A percentile compares a stretch with the other conserved stretches of the same genome.
These are phyloP conservation scores for Lysiphlebus fabarum DNA, from an alignment of 1,140 invertebrate genomes.

Conservation along the genomic window DNA sequence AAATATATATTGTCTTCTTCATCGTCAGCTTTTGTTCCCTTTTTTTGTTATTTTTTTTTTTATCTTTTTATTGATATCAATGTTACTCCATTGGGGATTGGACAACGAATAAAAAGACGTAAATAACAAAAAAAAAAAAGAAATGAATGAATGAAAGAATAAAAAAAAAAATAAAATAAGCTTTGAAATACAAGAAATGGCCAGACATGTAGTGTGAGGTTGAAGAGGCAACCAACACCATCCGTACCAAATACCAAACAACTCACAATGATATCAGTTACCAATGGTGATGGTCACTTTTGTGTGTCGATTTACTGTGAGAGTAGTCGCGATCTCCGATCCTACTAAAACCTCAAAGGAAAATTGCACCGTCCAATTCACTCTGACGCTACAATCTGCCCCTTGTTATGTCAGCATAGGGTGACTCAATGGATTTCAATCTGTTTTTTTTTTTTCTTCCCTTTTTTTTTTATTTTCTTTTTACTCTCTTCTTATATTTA, in stretches of 20 bases:
- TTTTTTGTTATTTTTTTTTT: conserved; percentile 15
- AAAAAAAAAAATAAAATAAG: too few species aligned
- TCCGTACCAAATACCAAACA: too few species aligned
- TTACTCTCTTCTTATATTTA: not conserved
- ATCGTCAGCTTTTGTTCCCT: not conserved
- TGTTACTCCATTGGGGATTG: too few species aligned
- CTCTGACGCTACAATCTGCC: conserved; percentile 9
- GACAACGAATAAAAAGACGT: too few species aligned
- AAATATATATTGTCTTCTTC: conserved; percentile 1
- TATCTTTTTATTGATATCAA: not conserved
- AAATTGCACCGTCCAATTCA: conserved; percentile 28
- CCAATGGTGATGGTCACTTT: conserved; percentile 43
- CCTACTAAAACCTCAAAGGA: conserved; percentile 27
- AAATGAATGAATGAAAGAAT: too few species aligned
- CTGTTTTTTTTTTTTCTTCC: conserved; percentile 5
- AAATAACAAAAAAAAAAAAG: too few species aligned
- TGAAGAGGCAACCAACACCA: not conserved
- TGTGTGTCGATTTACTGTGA: conserved; percentile 34
- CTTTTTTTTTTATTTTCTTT: conserved; percentile 15
- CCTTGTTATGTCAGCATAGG: conserved; percentile 40
- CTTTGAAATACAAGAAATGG: too few species aligned
- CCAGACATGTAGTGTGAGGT: too few species aligned
- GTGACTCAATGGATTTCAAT: conserved; percentile 28
- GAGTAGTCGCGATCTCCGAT: conserved; percentile 25
- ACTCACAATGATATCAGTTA: conserved; percentile 32